Evolutionary conservation across 2,888 invertebrate genomes (phyloP).

Genomic region (Acanthosepion pharaonis): DNA sequence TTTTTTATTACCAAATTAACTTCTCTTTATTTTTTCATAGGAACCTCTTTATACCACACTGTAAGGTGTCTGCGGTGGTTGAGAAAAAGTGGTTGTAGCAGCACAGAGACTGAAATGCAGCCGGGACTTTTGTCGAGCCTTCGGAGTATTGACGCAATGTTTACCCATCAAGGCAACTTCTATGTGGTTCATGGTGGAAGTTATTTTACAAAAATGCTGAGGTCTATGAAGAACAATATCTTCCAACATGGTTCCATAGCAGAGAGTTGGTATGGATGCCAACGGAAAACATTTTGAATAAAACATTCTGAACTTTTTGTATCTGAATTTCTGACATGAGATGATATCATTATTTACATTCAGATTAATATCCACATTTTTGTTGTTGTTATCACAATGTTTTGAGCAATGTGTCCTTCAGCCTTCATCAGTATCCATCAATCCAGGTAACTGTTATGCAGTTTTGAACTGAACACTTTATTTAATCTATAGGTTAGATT

Average conservation of each 20-base stretch:
- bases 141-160: conserved; percentile 35
- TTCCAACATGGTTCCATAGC: conserved; percentile 37
- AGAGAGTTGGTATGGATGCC: not conserved
- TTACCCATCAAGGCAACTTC: not conserved
- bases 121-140: conserved; percentile 2
- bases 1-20: not conserved
- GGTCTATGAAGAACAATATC: not conserved
- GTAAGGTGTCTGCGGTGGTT: not conserved
- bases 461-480: too few relatives aligned
- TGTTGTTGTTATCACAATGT: too few relatives aligned
- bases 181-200: not conserved
- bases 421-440: too few relatives aligned
- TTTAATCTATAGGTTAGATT: too few relatives aligned
- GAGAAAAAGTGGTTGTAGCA: not conserved
- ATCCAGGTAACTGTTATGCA: too few relatives aligned
- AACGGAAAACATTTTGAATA: not conserved
- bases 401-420: too few relatives aligned
- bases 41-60: not conserved
- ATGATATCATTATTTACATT: too few relatives aligned
- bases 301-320: not conserved
- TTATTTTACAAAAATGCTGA: not conserved
- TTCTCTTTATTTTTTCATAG: not conserved
- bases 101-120: not conserved
- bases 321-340: not conserved
- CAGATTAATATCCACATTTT: too few relatives aligned